Evolutionary conservation across 2,797 vertebrate genomes (phyloP), one percentile per base, ranked within the genome.

Genomic region (Vireo griseus): DNA sequence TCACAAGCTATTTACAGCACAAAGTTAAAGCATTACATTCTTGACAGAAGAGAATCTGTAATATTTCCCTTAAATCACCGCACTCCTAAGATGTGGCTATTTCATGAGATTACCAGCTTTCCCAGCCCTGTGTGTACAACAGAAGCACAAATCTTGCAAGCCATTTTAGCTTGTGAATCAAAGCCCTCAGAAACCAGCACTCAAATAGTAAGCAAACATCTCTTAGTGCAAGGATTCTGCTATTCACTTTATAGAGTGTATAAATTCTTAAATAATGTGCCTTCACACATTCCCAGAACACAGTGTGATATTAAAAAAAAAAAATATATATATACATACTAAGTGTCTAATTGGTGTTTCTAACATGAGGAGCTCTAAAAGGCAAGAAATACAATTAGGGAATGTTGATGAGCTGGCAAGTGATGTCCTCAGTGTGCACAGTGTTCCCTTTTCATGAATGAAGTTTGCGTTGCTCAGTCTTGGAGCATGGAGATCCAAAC

Each of bases 381-480:
- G 95, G 84, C 91, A 96, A 95, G 66, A 55, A 85, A 66, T 79
- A 90, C 44, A 94, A 74, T 91, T 76, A 65, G 86, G 84, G 84
- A 94, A 97, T 79, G 93, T 55, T 62, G 93, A 96, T 93, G 96
- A 96, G 72, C 78, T 68, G 63, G 77, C 80, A 93, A 92, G 75
- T 86, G 95, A 96, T 58, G 83, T 68, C 95, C 66, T 96, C 71
- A 62, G 88, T 47, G 65, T 76, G 87, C 80, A 95, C 33, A 54
- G 80, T 81, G 54, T 72, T 88, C 3, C 2, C 54, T 95, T 90
- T 74, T 87, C 61, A 86, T 75, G 44, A 97, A 86, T 93, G 93
- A 86, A 94, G 62, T 87, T 96, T 92, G 86, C 54, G 0, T 81
- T 92, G 86, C 55, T 96, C 91, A 95, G 92, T 96, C 88, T 93